These are phyloP conservation scores for Stenolophus ochropezus DNA, from an alignment of 2,888 invertebrate species.

Conservation along the genomic window DNA sequence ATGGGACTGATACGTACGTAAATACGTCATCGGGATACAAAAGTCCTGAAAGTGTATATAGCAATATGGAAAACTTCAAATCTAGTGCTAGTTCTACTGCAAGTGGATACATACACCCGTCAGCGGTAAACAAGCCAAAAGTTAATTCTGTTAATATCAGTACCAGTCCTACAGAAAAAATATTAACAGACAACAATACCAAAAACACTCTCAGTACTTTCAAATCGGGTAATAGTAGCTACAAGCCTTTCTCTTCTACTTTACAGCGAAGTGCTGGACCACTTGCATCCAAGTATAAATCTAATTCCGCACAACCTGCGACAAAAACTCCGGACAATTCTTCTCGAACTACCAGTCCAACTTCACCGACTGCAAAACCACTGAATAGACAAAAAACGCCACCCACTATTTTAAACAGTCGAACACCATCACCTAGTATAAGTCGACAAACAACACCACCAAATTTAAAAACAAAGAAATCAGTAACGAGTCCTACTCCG, in stretches of 20 bases:
- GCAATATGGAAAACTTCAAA: constrained; percentile 76
- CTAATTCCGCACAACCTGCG: constrained; percentile 53
- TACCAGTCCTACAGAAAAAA: constrained; percentile 51
- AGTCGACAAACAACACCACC: constrained; percentile 71
- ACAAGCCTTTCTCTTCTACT: constrained; percentile 65
- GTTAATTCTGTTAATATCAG: constrained; percentile 64
- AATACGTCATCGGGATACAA: constrained; percentile 77
- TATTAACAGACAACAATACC: constrained; percentile 55
- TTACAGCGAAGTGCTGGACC: constrained; percentile 66
- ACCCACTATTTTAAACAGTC: constrained; percentile 52
- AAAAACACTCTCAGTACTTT: constrained; percentile 67
- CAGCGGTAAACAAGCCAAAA: constrained; percentile 81
- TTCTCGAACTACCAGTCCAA: constrained; percentile 53
- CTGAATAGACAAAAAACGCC: constrained; percentile 54
- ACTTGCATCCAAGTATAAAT: constrained; percentile 64
- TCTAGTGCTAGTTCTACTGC: constrained; percentile 79
- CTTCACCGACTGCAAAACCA: constrained; percentile 38
- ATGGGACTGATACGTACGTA: constrained; percentile 76
- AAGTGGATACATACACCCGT: constrained; percentile 84
- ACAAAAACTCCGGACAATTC: constrained; percentile 58
- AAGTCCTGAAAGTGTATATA: constrained; percentile 79
- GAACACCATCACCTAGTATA: constrained; percentile 64
- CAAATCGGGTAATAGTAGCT: constrained; percentile 64
- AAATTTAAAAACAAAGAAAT: constrained; percentile 72
- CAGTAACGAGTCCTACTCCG: constrained; percentile 70